These are phyloP conservation scores for Oligia latruncula DNA, from an alignment of 2,888 invertebrate species.

Conservation along the genomic window DNA sequence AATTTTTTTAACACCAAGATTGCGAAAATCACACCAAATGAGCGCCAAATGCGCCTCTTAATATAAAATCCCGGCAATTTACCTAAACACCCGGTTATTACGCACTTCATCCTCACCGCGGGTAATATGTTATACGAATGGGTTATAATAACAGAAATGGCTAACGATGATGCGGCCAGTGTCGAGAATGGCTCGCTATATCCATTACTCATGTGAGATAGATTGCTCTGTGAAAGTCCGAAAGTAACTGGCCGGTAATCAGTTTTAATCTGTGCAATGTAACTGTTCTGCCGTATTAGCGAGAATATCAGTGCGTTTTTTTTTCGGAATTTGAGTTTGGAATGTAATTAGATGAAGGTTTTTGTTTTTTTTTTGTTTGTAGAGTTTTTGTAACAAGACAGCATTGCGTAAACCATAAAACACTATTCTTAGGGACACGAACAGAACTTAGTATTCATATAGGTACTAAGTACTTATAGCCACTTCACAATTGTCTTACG, in stretches of 20 bases:
- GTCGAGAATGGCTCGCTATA: conserved; percentile 60
- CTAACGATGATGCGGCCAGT: conserved; percentile 71
- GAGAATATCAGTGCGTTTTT: conserved; percentile 46
- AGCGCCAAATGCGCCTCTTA: conserved; percentile 59
- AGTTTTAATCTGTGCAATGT: conserved; percentile 62
- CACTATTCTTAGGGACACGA: not conserved
- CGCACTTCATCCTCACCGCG: conserved; percentile 60
- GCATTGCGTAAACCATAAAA: not conserved
- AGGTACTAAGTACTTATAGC: not conserved
- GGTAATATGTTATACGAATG: conserved; percentile 73
- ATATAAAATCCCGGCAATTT: conserved; percentile 66
- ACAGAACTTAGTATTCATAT: not conserved
- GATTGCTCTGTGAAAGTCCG: conserved; percentile 72
- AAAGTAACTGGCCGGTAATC: conserved; percentile 61
- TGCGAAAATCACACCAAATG: conserved; percentile 52
- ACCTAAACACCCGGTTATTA: conserved; percentile 71
- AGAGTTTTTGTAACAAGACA: not conserved
- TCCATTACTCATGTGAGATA: conserved; percentile 70
- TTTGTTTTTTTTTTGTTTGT: not conserved
- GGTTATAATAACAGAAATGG: conserved; percentile 74
- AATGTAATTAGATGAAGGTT: conserved; percentile 19
- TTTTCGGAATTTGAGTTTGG: conserved; percentile 18
- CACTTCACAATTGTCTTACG: not conserved
- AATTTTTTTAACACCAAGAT: conserved; percentile 53
- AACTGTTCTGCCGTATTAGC: conserved; percentile 59